phyloP scores from a whole-genome alignment of 2,797 vertebrate genomes.

The Tarsius wallacei region DNA sequence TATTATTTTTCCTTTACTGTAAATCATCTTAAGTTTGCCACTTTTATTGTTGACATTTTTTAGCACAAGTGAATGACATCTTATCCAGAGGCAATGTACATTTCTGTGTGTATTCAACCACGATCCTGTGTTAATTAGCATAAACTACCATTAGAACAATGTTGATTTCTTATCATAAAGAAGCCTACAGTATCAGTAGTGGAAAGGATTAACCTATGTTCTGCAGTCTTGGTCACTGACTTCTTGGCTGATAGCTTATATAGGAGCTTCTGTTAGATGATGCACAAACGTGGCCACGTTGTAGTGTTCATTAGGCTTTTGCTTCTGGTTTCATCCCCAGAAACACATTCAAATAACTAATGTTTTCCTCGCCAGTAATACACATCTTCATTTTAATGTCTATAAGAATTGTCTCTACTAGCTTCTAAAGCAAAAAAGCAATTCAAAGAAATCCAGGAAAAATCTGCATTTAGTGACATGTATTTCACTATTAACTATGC shows the following conservation, averaged over 20 bases:
- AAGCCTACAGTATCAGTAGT: background rate
- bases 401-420: background rate
- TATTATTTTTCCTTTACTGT: background rate
- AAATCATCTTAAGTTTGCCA: background rate
- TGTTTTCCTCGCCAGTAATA: background rate
- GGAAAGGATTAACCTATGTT: constrained; percentile 66
- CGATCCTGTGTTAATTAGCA: constrained; percentile 70
- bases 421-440: background rate
- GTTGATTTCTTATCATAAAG: constrained; percentile 83
- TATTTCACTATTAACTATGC: background rate
- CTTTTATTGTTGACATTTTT: constrained; percentile 4
- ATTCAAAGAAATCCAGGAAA: background rate
- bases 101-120: constrained; percentile 50
- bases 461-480: background rate
- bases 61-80: constrained; percentile 42
- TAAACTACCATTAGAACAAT: constrained; percentile 75
- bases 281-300: background rate
- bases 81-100: constrained; percentile 62
- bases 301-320: background rate
- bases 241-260: constrained; percentile 31
- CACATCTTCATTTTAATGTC: background rate
- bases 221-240: background rate
- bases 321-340: background rate
- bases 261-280: constrained; percentile 64
- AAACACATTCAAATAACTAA: background rate